Percentiles rank a stretch among this genome's conserved stretches.
Conservation (phyloP, 2,888 invertebrate genomes). For the Sycophila texana region DNA sequence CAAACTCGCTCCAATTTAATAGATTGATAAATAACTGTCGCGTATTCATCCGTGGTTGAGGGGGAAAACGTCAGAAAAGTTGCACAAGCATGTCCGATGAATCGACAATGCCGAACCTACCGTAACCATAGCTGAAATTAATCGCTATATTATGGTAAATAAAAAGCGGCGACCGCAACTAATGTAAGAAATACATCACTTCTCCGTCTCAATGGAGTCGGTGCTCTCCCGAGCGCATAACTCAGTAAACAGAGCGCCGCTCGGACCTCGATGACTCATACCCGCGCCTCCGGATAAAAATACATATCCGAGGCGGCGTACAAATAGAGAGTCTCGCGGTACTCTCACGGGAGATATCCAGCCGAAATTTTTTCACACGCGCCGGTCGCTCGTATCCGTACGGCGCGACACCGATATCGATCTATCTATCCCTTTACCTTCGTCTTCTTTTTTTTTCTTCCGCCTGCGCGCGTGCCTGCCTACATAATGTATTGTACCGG, state of each 20-base stretch:
- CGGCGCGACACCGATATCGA: conserved; percentile 55
- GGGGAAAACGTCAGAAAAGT: no score
- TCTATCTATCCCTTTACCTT: conserved; percentile 12
- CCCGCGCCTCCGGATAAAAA: conserved; percentile 67
- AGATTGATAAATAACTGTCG: no score
- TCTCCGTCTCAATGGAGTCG: no score
- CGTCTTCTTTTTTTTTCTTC: conserved; percentile 2
- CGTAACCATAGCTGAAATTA: no score
- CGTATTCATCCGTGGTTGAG: no score
- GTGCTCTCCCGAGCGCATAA: neutral
- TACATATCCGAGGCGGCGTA: conserved; percentile 60
- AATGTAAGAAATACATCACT: no score
- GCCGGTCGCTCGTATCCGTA: conserved; percentile 58
- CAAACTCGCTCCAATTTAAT: no score
- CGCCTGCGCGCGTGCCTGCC: neutral
- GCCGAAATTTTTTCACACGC: conserved; percentile 65
- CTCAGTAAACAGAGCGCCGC: conserved; percentile 43
- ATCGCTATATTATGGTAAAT: no score
- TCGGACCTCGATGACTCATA: conserved; percentile 70
- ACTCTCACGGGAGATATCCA: neutral
- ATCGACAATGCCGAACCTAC: no score
- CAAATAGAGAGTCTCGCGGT: neutral
- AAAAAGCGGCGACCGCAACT: no score
- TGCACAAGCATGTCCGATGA: no score
- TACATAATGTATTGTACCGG: neutral